These are phyloP conservation scores for Mirza zaza DNA, from an alignment of 2,113 vertebrate genomes.

Conservation along the genomic window DNA sequence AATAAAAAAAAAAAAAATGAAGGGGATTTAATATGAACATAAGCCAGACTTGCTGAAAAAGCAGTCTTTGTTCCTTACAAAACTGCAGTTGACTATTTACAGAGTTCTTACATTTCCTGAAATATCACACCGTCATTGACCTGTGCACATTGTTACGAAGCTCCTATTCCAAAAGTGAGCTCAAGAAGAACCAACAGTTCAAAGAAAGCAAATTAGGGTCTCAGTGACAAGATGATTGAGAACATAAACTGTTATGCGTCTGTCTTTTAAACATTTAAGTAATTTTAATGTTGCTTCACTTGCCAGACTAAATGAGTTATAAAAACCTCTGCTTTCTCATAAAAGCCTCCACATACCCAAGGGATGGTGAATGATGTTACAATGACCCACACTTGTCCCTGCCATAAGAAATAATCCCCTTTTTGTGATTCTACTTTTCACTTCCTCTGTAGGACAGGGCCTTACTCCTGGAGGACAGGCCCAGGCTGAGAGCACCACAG, in stretches of 20 bases:
- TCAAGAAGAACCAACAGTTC: neutral
- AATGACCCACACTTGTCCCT: neutral
- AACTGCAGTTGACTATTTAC: slow-evolving; percentile 50
- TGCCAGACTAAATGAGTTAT: neutral
- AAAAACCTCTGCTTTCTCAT: slow-evolving; percentile 13
- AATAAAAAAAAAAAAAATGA: neutral
- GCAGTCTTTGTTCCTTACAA: slow-evolving; percentile 71
- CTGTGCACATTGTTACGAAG: neutral
- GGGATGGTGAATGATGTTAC: neutral
- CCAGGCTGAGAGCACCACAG: neutral
- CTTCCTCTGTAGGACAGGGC: neutral
- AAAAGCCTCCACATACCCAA: neutral
- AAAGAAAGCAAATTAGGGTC: neutral
- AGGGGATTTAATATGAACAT: slow-evolving; percentile 35
- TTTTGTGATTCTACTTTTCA: neutral
- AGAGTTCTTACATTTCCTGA: slow-evolving; percentile 68
- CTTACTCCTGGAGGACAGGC: neutral
- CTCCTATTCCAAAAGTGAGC: neutral
- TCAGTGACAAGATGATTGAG: neutral
- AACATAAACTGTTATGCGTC: neutral
- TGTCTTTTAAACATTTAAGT: neutral
- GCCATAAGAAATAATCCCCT: neutral
- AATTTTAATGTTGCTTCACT: neutral
- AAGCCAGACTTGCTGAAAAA: slow-evolving; percentile 75
- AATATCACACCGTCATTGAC: slow-evolving; percentile 64